Evolutionary conservation across 2,113 vertebrate genomes (phyloP).

Genomic region (Xyliphius kryptos): DNA sequence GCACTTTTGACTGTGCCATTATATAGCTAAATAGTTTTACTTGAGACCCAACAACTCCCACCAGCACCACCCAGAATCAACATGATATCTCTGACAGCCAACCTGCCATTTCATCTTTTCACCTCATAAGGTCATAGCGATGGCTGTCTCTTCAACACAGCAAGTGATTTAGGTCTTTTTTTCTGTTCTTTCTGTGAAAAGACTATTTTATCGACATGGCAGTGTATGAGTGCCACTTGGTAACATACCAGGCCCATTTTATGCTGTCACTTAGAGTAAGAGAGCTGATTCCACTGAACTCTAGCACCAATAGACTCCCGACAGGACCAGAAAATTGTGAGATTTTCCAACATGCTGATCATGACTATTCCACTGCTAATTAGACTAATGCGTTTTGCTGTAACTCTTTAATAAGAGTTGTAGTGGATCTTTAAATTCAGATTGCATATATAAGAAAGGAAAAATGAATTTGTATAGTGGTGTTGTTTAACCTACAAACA

Average conservation of each 20-base stretch:
- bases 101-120: too few relatives aligned
- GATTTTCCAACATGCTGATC: background rate
- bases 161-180: background rate
- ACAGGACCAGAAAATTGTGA: background rate
- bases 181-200: background rate
- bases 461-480: background rate
- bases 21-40: too few relatives aligned
- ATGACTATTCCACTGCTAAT: constrained; percentile 10
- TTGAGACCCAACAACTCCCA: too few relatives aligned
- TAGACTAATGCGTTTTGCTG: background rate
- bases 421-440: background rate
- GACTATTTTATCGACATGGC: constrained; percentile 3
- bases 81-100: too few relatives aligned
- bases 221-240: constrained; percentile 5
- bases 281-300: background rate
- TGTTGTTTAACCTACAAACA: background rate
- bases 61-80: too few relatives aligned
- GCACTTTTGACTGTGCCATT: too few relatives aligned
- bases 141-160: background rate
- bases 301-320: background rate
- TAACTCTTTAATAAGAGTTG: background rate
- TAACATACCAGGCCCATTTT: background rate
- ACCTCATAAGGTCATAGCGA: background rate
- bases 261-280: constrained; percentile 2
- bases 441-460: background rate